Base-by-base conservation (phyloP, 2,113 vertebrate species). In the Sprattus sprattus region DNA sequence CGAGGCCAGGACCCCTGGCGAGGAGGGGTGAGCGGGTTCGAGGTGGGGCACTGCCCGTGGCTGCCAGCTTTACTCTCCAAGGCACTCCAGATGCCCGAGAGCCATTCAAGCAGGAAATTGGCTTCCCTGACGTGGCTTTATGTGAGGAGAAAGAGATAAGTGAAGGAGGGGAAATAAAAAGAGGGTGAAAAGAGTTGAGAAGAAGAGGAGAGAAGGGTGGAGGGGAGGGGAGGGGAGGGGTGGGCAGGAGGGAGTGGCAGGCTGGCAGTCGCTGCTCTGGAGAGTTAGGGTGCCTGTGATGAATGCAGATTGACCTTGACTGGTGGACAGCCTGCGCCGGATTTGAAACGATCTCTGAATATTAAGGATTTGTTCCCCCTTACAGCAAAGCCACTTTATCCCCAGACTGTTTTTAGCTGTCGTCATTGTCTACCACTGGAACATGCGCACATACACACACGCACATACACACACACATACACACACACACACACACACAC, bases 81-180 rank as follows among this genome's bases (percentile, higher is more conserved):
- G 83, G 82, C 86, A 86, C 88, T 89, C 85, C 85, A 91, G 88
- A 91, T 85, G 84, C 88, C 88, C 47, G 28, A 45, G 78, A 86
- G 85, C 89, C 82, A 86, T 18, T 86, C 84, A 92, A 92, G 91
- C 88, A 91, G 81, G 46, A 92, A 91, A 93, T 91, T 93, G 90
- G 81, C 87, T 92, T 71, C 87, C 87, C 90, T 91, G 89, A 92
- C 89, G 87, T 92, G 91, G 67, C 84, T 91, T 86, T 85, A 81
- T 54, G 13, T 44, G 50, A 46, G 45, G 11, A 60, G 28, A 64
- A 44, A 60, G 49, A 80, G 28, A 64, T 5, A 64, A 9, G 28
- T 64, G n/a, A 7, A 13, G 28, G 25, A 71, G 25, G 28, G 25
- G 64, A 32, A 13, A 32, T 28, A 32, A 71, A 8, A 50, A 45